These are phyloP conservation scores for Oreochromis mossambicus DNA, from an alignment of 2,797 vertebrate genomes.

Conservation along the genomic window DNA sequence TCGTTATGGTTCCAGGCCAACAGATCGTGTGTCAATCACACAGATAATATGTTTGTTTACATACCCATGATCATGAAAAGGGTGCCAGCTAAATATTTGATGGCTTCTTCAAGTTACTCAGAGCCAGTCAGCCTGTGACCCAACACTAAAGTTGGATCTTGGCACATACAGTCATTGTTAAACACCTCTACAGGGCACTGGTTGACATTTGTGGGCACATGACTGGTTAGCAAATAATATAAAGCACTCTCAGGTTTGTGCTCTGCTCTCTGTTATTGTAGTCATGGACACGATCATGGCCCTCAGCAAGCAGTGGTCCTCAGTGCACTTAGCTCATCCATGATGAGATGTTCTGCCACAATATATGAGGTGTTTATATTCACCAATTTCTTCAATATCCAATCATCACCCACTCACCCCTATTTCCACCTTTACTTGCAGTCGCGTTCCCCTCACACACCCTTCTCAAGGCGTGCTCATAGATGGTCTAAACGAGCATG, in stretches of 20 bases:
- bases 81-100: slow-evolving; percentile 74
- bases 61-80: slow-evolving; percentile 69
- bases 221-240: slow-evolving; percentile 19
- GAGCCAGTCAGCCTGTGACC: slow-evolving; percentile 66
- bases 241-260: slow-evolving; percentile 8
- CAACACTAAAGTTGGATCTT: slow-evolving; percentile 51
- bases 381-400: not conserved
- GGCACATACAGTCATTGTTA: slow-evolving; percentile 54
- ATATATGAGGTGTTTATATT: not conserved
- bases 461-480: slow-evolving; percentile 11
- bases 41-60: slow-evolving; percentile 74
- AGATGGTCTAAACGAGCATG: slow-evolving; percentile 24
- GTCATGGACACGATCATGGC: not conserved
- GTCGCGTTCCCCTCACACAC: slow-evolving; percentile 6
- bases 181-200: slow-evolving; percentile 54
- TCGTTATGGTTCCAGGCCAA: slow-evolving; percentile 35
- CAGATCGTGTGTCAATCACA: slow-evolving; percentile 62
- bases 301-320: slow-evolving; percentile 18
- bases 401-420: not conserved
- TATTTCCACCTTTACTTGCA: slow-evolving; percentile 40
- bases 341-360: not conserved
- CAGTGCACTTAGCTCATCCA: not conserved
- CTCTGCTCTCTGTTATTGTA: not conserved
- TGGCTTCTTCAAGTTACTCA: slow-evolving; percentile 76
- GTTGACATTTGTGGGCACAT: slow-evolving; percentile 30